Conservation (phyloP, 2,797 vertebrate genomes). For the Hylomyscus alleni region DNA sequence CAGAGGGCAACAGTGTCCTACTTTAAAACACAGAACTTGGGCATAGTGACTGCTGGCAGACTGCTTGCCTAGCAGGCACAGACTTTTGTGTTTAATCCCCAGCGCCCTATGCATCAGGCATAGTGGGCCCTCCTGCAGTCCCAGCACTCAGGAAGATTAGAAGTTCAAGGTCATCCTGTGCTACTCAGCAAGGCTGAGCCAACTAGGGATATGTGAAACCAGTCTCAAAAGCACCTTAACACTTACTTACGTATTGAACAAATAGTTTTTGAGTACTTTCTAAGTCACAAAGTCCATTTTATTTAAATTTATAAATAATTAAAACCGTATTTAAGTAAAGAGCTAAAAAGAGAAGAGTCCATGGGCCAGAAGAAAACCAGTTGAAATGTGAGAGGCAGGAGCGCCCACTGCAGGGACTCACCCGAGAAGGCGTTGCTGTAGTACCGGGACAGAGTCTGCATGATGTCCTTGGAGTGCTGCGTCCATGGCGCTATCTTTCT, state of each 20-base stretch:
- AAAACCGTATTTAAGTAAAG: slow-evolving; percentile 30
- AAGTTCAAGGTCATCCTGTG: neutral
- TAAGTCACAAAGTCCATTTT: slow-evolving; percentile 34
- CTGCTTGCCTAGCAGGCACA: neutral
- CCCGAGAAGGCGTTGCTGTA: slow-evolving; percentile 92
- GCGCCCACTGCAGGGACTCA: neutral
- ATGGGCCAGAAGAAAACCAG: neutral
- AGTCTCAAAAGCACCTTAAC: neutral
- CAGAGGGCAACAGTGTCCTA: neutral
- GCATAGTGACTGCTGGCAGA: neutral
- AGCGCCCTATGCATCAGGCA: neutral
- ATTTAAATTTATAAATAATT: slow-evolving; percentile 62
- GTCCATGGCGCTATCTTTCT: slow-evolving; percentile 99
- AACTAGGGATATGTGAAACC: neutral
- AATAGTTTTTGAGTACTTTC: slow-evolving; percentile 40
- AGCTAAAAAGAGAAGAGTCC: neutral
- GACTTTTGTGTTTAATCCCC: neutral
- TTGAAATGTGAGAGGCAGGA: neutral
- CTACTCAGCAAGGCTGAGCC: neutral
- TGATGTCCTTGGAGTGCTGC: slow-evolving; percentile 99
- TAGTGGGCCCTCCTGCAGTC: neutral
- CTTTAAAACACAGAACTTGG: slow-evolving; percentile 12
- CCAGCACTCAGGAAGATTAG: neutral
- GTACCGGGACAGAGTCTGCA: slow-evolving; percentile 98
- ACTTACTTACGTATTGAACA: slow-evolving; percentile 16